These are phyloP conservation scores for Cryptoprocta ferox DNA, from an alignment of 2,797 vertebrate species.

Conservation along the genomic window DNA sequence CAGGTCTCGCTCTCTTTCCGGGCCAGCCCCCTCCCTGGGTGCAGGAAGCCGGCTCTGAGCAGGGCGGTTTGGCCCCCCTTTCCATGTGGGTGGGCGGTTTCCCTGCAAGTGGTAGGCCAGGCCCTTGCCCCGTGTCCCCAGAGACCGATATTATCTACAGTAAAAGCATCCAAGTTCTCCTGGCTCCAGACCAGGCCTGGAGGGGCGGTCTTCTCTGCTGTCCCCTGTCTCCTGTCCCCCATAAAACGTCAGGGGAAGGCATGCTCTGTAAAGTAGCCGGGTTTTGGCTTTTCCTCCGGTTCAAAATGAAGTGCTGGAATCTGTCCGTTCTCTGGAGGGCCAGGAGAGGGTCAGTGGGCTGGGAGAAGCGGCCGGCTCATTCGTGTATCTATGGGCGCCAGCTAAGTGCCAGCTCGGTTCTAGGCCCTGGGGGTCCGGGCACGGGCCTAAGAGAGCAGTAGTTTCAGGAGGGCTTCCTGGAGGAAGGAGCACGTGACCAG, in stretches of 20 bases:
- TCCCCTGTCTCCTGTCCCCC: not conserved
- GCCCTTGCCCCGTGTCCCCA: not conserved
- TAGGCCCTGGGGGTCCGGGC: not conserved
- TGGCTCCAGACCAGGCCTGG: not conserved
- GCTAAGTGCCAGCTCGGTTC: not conserved
- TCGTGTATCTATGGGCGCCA: not conserved
- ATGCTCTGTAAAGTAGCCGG: not conserved
- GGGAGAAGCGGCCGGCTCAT: not conserved
- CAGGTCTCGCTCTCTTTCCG: not conserved
- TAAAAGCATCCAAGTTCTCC: not conserved
- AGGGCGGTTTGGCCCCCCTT: not conserved
- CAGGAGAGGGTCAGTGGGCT: accelerated
- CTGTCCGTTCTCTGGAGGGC: not conserved
- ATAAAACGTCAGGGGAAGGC: not conserved
- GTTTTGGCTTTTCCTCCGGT: not conserved
- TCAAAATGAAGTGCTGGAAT: not conserved
- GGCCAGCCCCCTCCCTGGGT: not conserved
- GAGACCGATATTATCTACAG: not conserved
- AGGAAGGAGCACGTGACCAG: not conserved
- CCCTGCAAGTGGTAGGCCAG: not conserved
- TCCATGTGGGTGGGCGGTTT: constrained; percentile 64
- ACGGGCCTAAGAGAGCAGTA: not conserved
- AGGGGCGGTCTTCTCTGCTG: not conserved
- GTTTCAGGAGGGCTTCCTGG: constrained; percentile 9
- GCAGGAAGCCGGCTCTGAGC: not conserved